Conservation (phyloP, 1,140 invertebrate genomes). For the Drosophila azteca region DNA sequence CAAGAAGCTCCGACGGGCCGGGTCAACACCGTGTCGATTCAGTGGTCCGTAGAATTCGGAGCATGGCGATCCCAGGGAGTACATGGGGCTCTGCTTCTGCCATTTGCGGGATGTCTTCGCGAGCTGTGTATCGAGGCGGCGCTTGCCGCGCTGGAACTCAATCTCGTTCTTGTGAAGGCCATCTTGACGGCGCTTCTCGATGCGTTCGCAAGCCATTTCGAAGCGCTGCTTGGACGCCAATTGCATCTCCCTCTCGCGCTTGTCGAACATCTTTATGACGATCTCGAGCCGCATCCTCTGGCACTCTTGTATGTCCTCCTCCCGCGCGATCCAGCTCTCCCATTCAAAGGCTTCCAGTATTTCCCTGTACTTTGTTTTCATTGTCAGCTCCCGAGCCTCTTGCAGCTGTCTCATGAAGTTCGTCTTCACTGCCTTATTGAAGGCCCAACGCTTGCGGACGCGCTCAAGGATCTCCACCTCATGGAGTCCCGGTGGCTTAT, state of each 20-base stretch:
- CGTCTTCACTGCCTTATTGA: constrained; percentile 55
- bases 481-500: constrained; percentile 68
- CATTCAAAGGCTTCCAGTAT: constrained; percentile 80
- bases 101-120: constrained; percentile 55
- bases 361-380: constrained; percentile 39
- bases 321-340: constrained; percentile 69
- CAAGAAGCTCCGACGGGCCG: constrained; percentile 82
- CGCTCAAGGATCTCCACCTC: constrained; percentile 78
- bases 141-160: constrained; percentile 76
- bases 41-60: constrained; percentile 85
- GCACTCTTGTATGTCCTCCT: too few relatives aligned
- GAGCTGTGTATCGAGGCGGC: constrained; percentile 48
- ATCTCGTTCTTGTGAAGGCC: constrained; percentile 81
- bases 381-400: constrained; percentile 25
- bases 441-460: constrained; percentile 71
- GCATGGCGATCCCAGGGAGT: constrained; percentile 83
- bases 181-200: constrained; percentile 77
- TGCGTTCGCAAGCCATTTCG: constrained; percentile 75
- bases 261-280: too few relatives aligned
- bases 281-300: too few relatives aligned
- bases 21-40: constrained; percentile 84
- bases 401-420: constrained; percentile 46
- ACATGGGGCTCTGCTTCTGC: constrained; percentile 83
- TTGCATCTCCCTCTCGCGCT: constrained; percentile 49
- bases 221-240: constrained; percentile 81